A percentile compares a stretch with the other conserved stretches of the same genome.
Conservation (phyloP, 2,797 vertebrate species). For the Acipenser transmontanus region DNA sequence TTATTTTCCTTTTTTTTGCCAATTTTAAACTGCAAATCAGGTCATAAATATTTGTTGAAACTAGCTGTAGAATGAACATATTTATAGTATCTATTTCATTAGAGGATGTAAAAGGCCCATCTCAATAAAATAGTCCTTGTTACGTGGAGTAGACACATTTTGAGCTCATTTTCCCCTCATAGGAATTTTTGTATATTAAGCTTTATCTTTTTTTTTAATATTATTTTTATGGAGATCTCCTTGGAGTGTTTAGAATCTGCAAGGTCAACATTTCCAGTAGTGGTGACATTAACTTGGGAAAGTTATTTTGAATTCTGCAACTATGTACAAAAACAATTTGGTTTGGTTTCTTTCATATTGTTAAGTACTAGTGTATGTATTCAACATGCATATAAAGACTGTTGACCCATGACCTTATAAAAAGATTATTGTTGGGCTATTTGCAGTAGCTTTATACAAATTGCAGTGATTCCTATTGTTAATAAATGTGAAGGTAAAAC, state of each 20-base stretch:
- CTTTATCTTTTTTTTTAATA: constrained; percentile 1
- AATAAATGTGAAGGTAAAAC: too few relatives aligned
- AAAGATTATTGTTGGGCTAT: too few relatives aligned
- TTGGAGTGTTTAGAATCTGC: not conserved
- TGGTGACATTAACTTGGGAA: constrained; percentile 6
- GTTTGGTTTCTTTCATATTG: too few relatives aligned
- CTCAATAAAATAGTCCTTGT: constrained; percentile 3
- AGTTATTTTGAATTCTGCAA: not conserved
- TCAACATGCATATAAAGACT: too few relatives aligned
- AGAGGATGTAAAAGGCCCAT: constrained; percentile 16
- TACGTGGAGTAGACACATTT: constrained; percentile 7
- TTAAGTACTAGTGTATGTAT: too few relatives aligned
- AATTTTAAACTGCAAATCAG: constrained; percentile 9
- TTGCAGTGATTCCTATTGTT: too few relatives aligned
- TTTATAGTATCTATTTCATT: constrained; percentile 16
- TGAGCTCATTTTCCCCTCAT: constrained; percentile 1
- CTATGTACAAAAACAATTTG: constrained; percentile 10
- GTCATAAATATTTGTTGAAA: constrained; percentile 8
- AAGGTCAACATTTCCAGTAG: constrained; percentile 4
- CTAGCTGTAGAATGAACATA: constrained; percentile 13
- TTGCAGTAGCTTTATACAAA: too few relatives aligned
- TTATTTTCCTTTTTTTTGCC: constrained; percentile 5
- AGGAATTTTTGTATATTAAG: constrained; percentile 15
- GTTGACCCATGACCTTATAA: too few relatives aligned
- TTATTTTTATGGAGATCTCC: not conserved